A percentile compares a stretch with the other conserved stretches of the same genome.
These are phyloP conservation scores for Andrena bicolor DNA, from an alignment of 2,888 invertebrate genomes.

Conservation along the genomic window DNA sequence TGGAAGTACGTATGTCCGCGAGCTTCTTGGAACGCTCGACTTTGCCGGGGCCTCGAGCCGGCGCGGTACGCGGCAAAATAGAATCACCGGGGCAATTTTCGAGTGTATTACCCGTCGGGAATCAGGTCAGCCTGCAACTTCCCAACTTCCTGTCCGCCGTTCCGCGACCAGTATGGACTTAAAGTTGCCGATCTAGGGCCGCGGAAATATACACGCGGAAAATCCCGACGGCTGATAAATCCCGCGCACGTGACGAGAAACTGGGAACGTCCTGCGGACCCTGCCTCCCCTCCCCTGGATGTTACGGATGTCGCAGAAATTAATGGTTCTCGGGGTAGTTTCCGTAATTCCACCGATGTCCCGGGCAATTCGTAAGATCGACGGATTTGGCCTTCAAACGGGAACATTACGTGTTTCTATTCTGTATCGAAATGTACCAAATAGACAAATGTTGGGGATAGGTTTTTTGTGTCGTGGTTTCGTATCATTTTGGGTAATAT, in stretches of 20 bases:
- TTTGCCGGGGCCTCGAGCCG: not conserved
- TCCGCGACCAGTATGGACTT: slow-evolving; percentile 22
- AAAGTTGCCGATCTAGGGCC: slow-evolving; percentile 34
- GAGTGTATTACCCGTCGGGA: slow-evolving; percentile 18
- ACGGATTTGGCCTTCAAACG: no score
- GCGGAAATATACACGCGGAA: slow-evolving; percentile 34
- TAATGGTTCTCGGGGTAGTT: not conserved
- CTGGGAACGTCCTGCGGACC: slow-evolving; percentile 1
- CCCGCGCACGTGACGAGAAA: slow-evolving; percentile 47
- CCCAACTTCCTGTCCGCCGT: slow-evolving; percentile 14
- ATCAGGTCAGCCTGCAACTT: slow-evolving; percentile 34
- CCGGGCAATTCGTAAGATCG: not conserved
- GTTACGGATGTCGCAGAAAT: slow-evolving; percentile 6
- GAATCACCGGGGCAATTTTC: slow-evolving; percentile 32
- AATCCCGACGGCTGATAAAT: slow-evolving; percentile 54
- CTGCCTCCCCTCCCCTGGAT: not conserved
- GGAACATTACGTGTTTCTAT: no score
- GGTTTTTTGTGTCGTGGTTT: no score
- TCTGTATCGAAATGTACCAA: no score
- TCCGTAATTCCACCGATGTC: not conserved
- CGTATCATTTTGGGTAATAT: no score
- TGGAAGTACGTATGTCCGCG: not conserved
- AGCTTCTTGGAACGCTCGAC: not conserved
- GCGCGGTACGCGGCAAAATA: slow-evolving; percentile 1
- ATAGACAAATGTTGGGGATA: no score